Base-by-base conservation (phyloP, 1,140 invertebrate genomes). In the Mamestra configurata region DNA sequence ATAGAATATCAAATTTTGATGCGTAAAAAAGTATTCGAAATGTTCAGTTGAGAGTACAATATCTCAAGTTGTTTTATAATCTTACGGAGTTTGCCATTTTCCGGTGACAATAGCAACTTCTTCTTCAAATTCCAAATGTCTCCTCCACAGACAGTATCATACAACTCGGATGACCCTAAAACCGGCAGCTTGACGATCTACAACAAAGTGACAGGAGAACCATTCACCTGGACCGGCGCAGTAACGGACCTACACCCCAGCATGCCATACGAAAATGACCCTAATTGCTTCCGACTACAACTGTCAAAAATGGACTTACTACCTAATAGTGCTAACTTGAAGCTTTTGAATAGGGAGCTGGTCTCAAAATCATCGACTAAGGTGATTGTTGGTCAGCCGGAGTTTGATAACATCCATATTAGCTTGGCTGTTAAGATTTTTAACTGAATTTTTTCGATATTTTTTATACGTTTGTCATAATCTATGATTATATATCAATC, bases 151-250 rank as follows among this genome's bases (percentile, higher is more conserved):
- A 84, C 80, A 4, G 11, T 91, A 70, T 85, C 88, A 51, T 40
- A 82, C 13, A 86, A 90, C 15, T 27, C 66, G 0, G 59, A 49
- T 31, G 53, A 68, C 7, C 73, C 76, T 2, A 88, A 82, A 73
- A 64, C 68, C 0, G 91, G 85, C 20, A 81, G 81, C 4, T 87
- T 94, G 40, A 94, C 91, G 2, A 76, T 89, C 3, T 93, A 88
- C 79, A 94, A 94, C 83, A 91, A 85, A 61, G 64, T 90, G 0
- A 87, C 92, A 0, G 90, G 91, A 0, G 89, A 93, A 75, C 92
- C 92, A 0, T 87, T 83, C 57, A 78, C 81, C 0, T 94, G 91
- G 91, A 51, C 81, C 0, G 92, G 92, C 1, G 70, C 81, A n/a
- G 87, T 94, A 31, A 79, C 83, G 10, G 66, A 84, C 0, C 15